Evolutionary conservation across 2,888 invertebrate species (phyloP).

Genomic region (Pristionchus entomophagus): DNA sequence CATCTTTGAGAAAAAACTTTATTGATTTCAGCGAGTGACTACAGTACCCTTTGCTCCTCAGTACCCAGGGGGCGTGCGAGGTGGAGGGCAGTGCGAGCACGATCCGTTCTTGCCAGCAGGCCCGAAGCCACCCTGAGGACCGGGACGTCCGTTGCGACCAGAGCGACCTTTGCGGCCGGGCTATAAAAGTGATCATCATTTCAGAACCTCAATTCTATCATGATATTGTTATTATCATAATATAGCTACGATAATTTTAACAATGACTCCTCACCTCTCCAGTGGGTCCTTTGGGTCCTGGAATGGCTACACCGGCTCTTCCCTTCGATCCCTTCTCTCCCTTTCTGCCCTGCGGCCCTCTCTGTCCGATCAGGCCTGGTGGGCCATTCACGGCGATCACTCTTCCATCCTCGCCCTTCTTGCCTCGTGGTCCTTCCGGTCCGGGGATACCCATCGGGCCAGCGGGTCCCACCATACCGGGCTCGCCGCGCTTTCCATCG

Average conservation of each 20-base stretch:
- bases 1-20: not conserved
- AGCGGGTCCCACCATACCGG: slow-evolving; percentile 74
- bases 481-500: slow-evolving; percentile 74
- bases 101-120: slow-evolving; percentile 66
- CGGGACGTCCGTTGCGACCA: slow-evolving; percentile 64
- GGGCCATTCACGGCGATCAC: slow-evolving; percentile 63
- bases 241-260: not conserved
- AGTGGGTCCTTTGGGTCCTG: slow-evolving; percentile 67
- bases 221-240: not conserved
- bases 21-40: slow-evolving; percentile 30
- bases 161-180: slow-evolving; percentile 61
- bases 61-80: slow-evolving; percentile 71
- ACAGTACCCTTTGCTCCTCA: slow-evolving; percentile 47
- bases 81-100: slow-evolving; percentile 71
- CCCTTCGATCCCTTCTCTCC: slow-evolving; percentile 70
- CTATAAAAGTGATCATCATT: not conserved
- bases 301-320: slow-evolving; percentile 64
- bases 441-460: slow-evolving; percentile 69
- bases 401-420: slow-evolving; percentile 66
- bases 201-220: not conserved
- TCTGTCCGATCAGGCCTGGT: slow-evolving; percentile 63
- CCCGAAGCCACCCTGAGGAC: slow-evolving; percentile 67
- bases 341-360: slow-evolving; percentile 67
- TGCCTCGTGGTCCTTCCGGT: slow-evolving; percentile 64
- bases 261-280: slow-evolving; percentile 57